Base-by-base conservation (phyloP, 2,797 vertebrate genomes). In the Cossypha polioptera region DNA sequence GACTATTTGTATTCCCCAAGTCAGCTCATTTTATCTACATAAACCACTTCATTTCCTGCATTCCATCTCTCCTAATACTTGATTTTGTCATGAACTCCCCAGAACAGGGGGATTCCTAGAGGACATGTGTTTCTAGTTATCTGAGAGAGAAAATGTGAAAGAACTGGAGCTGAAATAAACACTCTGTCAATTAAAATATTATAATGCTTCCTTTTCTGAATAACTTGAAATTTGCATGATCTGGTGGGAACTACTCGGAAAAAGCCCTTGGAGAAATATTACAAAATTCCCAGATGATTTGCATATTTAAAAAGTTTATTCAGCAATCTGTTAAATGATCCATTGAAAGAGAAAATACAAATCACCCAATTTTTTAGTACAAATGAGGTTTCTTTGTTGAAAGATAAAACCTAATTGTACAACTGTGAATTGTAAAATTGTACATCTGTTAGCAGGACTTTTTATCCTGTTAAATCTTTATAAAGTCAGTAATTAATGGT, bases 271-370 rank as follows among this genome's bases (percentile, higher is more conserved):
- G 95, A 96, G 95, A 85, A 94, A 90, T 95, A 94, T 53, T 95
- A 72, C 71, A 76, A 74, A 93, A 96, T 94, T 71, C 84, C 87
- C 89, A 85, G 67, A 86, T 76, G 50, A 95, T 95, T 94, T 97
- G 82, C 88, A 90, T 95, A 79, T 96, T 97, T 88, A 74, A 96
- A 95, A 79, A 81, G 90, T 93, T 94, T 92, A 82, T 95, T 94
- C 76, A 79, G 45, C 94, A 94, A 74, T 93, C 93, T 90, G 53
- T 87, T 95, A 89, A 92, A 92, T 84, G 31, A 86, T 91, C 62
- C 59, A 75, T 78, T 95, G 90, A 96, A 97, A 84, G 47, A 77
- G 88, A 95, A 94, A 95, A 78, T 84, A 88, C 80, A 86, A 92
- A 89, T 91, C 69, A 77, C n/a, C 29, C 38, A 26, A 7, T 55